Evolutionary conservation across 2,888 invertebrate species (phyloP), one percentile per base, ranked within the genome.

Genomic region (Cheilosia variabilis): DNA sequence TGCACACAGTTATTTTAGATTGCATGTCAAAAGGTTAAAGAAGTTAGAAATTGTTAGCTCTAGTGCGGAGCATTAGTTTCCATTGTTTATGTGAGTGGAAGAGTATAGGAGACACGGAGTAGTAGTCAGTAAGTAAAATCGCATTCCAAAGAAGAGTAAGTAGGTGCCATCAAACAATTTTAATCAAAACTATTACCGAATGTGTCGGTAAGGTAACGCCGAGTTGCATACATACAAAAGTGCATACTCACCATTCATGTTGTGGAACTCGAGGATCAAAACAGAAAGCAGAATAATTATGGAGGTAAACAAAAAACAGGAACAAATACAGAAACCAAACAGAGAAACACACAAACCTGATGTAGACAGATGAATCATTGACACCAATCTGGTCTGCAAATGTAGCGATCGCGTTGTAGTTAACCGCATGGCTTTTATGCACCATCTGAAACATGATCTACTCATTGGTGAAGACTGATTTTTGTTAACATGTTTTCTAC

Each of bases 11-110:
- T 27, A 9, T 47, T 47, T 15, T 27, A 45, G n/a, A 27, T 76
- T 31, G 66, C 50, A 63, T 57, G 60, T 77, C 37, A 37, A 24
- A 31, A 19, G 15, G 50, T 22, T 58, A 22, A 34, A 45, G 34
- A 60, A 52, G 22, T 52, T 52, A 52, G 17, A 47, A 27, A 52
- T 45, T 27, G 45, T 69, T 69, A 62, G 31, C 63, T 71, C 57
- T 57, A 78, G 78, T 63, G 69, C 43, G 37, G 71, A 71, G 57
- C 71, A 57, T 71, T 78, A 63, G 57, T 57, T 45, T 55, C 50
- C 5, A 19, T 43, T 43, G 43, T 31, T 63, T 41, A 19, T 31
- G 55, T 7, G 27, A 41, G 5, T 50, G 10, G 10, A 34, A 15
- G 31, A 15, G n/a, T 10, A 15, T 4, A 13, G n/a, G 24, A 19